phyloP scores from a whole-genome alignment of 2,113 vertebrate species.

The Mus spicilegus region DNA sequence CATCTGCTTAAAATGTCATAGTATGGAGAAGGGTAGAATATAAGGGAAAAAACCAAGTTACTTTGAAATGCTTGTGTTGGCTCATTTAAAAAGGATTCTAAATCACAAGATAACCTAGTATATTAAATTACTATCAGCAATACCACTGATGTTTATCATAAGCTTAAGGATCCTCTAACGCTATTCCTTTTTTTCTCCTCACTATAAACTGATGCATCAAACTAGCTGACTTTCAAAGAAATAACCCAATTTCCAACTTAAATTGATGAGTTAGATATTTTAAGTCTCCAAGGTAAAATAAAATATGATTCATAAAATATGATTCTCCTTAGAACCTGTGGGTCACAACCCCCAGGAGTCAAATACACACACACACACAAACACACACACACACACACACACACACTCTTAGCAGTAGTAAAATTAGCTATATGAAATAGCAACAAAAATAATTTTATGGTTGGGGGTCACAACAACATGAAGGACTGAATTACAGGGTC shows the following conservation, averaged over 20 bases:
- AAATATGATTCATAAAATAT: slow-evolving; percentile 32
- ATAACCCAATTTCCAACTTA: slow-evolving; percentile 61
- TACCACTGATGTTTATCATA: neutral
- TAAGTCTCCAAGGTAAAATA: slow-evolving; percentile 62
- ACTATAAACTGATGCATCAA: slow-evolving; percentile 50
- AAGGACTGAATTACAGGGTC: neutral
- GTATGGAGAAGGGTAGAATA: slow-evolving; percentile 27
- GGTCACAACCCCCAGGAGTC: neutral
- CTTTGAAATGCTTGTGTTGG: neutral
- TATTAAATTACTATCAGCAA: slow-evolving; percentile 46
- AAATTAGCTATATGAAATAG: neutral
- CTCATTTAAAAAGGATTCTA: slow-evolving; percentile 18
- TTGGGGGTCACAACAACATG: neutral
- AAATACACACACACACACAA: neutral
- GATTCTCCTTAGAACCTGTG: slow-evolving; percentile 27
- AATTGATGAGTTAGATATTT: slow-evolving; percentile 62
- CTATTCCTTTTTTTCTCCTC: slow-evolving; percentile 33
- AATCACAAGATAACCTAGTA: neutral
- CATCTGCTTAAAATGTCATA: neutral
- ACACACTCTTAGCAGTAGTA: neutral
- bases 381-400: too few species aligned
- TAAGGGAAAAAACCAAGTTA: neutral
- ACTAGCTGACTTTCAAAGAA: slow-evolving; percentile 64
- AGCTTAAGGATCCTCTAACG: neutral
- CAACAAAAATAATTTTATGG: neutral